Conservation (phyloP, 2,888 invertebrate species). For the Stenodera caucasica region DNA sequence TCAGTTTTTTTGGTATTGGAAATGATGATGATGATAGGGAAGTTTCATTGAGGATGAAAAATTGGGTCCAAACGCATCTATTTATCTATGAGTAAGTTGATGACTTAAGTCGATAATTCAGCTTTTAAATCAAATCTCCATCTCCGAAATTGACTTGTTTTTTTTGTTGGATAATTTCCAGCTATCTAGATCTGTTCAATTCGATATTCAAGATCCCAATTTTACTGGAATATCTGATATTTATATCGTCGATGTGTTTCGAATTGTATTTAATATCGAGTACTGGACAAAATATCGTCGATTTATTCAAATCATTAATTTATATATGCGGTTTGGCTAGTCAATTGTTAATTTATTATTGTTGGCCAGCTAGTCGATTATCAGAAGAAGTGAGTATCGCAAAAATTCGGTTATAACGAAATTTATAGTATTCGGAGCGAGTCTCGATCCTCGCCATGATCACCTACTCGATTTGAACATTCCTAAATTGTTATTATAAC, state of each 20-base stretch:
- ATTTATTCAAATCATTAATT: neutral
- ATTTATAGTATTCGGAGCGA: no score
- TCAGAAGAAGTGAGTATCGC: neutral
- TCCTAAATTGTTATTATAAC: no score
- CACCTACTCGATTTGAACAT: no score
- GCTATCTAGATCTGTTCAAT: neutral
- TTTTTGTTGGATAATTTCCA: neutral
- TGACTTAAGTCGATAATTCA: no score
- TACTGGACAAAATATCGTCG: neutral
- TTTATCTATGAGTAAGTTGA: neutral
- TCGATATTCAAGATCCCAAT: neutral
- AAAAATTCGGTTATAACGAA: no score
- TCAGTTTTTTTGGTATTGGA: neutral
- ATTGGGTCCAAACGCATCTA: neutral
- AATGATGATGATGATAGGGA: neutral
- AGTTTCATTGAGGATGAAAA: neutral
- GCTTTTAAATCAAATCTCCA: no score
- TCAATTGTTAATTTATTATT: neutral
- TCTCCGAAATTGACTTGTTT: no score
- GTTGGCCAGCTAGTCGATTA: neutral
- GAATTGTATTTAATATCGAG: neutral
- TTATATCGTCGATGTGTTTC: neutral
- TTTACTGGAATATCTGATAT: neutral
- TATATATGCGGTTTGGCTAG: neutral
- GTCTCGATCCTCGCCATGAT: neutral